Percentiles rank a stretch among this genome's conserved stretches.
Evolutionary conservation across 2,113 vertebrate species (phyloP).

Genomic region (Ochotona curzoniae): DNA sequence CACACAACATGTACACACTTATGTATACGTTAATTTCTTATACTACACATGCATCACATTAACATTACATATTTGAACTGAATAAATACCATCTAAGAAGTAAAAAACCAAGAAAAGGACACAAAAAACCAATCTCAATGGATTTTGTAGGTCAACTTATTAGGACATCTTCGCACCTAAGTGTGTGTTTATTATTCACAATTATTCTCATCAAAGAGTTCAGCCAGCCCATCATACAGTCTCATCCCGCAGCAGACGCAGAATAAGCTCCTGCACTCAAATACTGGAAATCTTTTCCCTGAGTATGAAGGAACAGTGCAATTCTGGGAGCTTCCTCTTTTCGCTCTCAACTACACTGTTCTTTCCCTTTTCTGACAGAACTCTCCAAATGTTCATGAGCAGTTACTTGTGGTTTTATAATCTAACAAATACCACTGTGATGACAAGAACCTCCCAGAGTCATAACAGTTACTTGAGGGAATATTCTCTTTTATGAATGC

Average conservation of each 20-base stretch:
- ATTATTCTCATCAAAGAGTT: background rate
- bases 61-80: constrained; percentile 25
- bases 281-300: background rate
- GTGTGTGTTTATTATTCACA: background rate
- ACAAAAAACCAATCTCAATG: background rate
- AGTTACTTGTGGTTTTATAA: background rate
- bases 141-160: background rate
- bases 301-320: too few relatives aligned
- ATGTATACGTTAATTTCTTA: constrained; percentile 10
- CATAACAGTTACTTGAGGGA: background rate
- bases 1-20: too few relatives aligned
- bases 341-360: background rate
- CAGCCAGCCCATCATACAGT: background rate
- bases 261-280: background rate
- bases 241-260: background rate
- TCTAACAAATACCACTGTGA: background rate
- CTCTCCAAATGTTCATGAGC: background rate
- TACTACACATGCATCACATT: background rate
- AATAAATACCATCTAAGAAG: constrained; percentile 12
- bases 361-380: background rate
- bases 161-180: background rate
- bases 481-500: background rate
- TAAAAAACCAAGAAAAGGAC: background rate
- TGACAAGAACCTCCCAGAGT: background rate
- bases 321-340: background rate